These are phyloP conservation scores for Cheilosia grossa DNA, from an alignment of 2,888 invertebrate genomes.

Conservation along the genomic window DNA sequence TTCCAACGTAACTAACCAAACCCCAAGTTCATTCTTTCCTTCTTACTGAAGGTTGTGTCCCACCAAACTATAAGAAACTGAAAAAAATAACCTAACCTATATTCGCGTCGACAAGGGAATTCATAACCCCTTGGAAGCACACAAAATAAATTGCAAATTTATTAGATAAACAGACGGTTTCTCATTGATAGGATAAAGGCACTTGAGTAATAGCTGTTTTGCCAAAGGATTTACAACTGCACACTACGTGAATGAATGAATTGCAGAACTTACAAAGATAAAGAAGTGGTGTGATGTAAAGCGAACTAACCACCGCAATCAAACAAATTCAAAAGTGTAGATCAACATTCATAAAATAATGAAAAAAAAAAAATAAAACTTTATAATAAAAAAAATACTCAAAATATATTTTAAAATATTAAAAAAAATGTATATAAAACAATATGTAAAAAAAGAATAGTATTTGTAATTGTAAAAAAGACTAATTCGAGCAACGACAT, in stretches of 20 bases:
- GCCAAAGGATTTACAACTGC: slow-evolving; percentile 21
- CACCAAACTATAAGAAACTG: no score
- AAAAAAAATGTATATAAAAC: slow-evolving; percentile 56
- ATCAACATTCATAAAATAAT: slow-evolving; percentile 11
- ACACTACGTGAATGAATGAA: not conserved
- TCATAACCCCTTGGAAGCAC: not conserved
- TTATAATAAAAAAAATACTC: slow-evolving; percentile 43
- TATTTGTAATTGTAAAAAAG: slow-evolving; percentile 32
- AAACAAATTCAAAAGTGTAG: slow-evolving; percentile 9
- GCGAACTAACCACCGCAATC: slow-evolving; percentile 25
- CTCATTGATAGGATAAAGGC: slow-evolving; percentile 47
- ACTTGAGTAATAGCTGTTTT: slow-evolving; percentile 41
- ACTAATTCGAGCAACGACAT: slow-evolving; percentile 56
- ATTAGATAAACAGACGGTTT: slow-evolving; percentile 13
- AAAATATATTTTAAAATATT: slow-evolving; percentile 59
- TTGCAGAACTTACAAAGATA: slow-evolving; percentile 8
- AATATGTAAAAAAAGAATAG: slow-evolving; percentile 51
- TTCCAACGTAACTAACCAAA: no score
- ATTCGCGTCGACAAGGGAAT: no score
- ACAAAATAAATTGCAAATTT: not conserved
- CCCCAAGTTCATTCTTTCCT: no score
- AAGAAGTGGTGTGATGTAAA: slow-evolving; percentile 3
- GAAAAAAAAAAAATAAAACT: slow-evolving; percentile 14
- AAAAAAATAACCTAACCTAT: no score
- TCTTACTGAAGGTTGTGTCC: no score